Evolutionary conservation across 2,888 invertebrate genomes (phyloP).

Genomic region (Dasypogon diadema): DNA sequence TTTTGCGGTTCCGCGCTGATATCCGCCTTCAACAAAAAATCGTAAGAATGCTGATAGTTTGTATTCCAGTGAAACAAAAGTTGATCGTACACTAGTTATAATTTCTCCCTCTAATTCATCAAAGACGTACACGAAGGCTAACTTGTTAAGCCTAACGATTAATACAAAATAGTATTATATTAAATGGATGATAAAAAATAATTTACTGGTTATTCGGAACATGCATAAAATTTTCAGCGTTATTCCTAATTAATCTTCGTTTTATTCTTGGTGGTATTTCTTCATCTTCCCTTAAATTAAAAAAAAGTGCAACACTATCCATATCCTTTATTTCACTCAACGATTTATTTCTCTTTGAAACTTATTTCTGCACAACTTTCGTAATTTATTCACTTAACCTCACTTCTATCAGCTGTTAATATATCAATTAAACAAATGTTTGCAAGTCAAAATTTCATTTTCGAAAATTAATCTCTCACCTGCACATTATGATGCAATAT

Average conservation of each 20-base stretch:
- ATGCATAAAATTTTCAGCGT: not conserved
- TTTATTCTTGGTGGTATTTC: not conserved
- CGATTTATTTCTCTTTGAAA: not conserved
- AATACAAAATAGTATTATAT: not conserved
- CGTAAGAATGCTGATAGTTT: not conserved
- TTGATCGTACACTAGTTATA: not conserved
- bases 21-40: constrained; percentile 2
- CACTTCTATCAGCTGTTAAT: not conserved
- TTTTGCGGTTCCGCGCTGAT: not conserved
- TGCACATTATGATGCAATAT: not conserved
- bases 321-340: not conserved
- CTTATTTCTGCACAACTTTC: not conserved
- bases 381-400: not conserved
- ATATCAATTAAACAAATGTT: too few relatives aligned
- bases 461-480: too few relatives aligned
- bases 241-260: not conserved
- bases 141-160: not conserved
- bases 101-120: not conserved
- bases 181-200: not conserved
- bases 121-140: not conserved
- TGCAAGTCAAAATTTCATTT: too few relatives aligned
- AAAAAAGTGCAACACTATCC: not conserved
- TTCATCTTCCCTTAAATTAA: not conserved
- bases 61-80: not conserved
- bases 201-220: not conserved